A percentile compares a stretch with the other conserved stretches of the same genome.
Evolutionary conservation across 1,140 invertebrate genomes (phyloP).

Genomic region (Euborellia annulipes): DNA sequence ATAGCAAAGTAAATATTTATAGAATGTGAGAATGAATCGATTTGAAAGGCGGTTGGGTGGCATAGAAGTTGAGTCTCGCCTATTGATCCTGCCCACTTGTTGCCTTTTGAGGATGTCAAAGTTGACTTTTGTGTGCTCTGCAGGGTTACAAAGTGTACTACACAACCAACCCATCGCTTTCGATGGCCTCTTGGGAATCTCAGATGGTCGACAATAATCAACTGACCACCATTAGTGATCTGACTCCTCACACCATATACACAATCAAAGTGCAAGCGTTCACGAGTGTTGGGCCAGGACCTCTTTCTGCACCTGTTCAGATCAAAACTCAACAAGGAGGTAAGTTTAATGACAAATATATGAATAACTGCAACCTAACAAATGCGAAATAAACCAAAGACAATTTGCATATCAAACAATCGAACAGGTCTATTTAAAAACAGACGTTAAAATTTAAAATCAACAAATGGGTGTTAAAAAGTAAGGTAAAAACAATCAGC

Average conservation of each 20-base stretch:
- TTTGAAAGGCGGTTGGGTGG: too few relatives aligned
- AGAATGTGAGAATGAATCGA: too few relatives aligned
- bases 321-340: slow-evolving; percentile 90
- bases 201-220: slow-evolving; percentile 86
- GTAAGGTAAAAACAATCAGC: too few relatives aligned
- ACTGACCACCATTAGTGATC: slow-evolving; percentile 80
- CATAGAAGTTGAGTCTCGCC: too few relatives aligned
- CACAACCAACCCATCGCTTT: slow-evolving; percentile 71
- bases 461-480: too few relatives aligned
- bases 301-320: slow-evolving; percentile 78
- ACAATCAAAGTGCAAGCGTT: slow-evolving; percentile 83
- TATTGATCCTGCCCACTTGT: neutral
- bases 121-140: slow-evolving; percentile 18
- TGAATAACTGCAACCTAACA: too few relatives aligned
- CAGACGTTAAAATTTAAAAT: too few relatives aligned
- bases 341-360: too few relatives aligned
- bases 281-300: slow-evolving; percentile 79
- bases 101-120: neutral
- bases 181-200: slow-evolving; percentile 77
- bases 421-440: too few relatives aligned
- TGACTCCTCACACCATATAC: slow-evolving; percentile 76
- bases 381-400: too few relatives aligned
- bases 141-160: slow-evolving; percentile 97
- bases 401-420: too few relatives aligned
- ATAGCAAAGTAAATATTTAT: too few relatives aligned